Evolutionary conservation across 92 coral and sea anemone genomes (phyloP), one percentile per base, ranked within the genome.

Genomic region (Umimayanthus kanabou): DNA sequence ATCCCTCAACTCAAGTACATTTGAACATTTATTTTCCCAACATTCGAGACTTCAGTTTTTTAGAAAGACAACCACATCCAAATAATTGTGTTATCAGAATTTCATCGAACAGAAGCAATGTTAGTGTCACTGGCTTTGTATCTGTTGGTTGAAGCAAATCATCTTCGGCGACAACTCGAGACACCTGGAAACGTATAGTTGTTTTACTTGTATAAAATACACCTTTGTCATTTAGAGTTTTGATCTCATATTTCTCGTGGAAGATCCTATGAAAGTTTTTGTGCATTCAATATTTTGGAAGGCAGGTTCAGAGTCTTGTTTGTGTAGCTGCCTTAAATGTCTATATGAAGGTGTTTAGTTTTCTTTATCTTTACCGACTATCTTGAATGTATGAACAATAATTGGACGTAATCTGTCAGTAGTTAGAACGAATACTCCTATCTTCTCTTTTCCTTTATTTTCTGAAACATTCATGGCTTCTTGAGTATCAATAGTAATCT

Each of bases 361-460:
- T 23, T 77, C 50, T 77, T 77, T 43, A 42, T 42, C 15, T 77
- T 55, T 77, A n/a, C 28, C 39, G 39, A 42, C 81, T 22, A 45
- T 28, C 61, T 77, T 18, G 61, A 77, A 77, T 45, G 23, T 39
- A 75, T 42, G 6, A 77, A 77, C 81, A 77, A 45, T 77, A 77
- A 61, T 77, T 45, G 61, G 6, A 45, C 30, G 8, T 77, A 77
- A 45, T 77, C 47, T 77, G 80, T 77, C 80, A 77, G 14, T 22
- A 8, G 10, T 14, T 22, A 8, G 25, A 10, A 75, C 23, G 50
- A 39, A 11, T 25, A 18, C 50, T 77, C 50, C 15, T n/a, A 28
- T 1, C 15, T 8, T 77, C 9, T 75, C 18, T 10, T 77, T 43
- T 43, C 29, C 22, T 45, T 77, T 33, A 33, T 33, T 20, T 9